Evolutionary conservation across 2,113 vertebrate genomes (phyloP).

Genomic region (Sinocyclocheilus grahami): DNA sequence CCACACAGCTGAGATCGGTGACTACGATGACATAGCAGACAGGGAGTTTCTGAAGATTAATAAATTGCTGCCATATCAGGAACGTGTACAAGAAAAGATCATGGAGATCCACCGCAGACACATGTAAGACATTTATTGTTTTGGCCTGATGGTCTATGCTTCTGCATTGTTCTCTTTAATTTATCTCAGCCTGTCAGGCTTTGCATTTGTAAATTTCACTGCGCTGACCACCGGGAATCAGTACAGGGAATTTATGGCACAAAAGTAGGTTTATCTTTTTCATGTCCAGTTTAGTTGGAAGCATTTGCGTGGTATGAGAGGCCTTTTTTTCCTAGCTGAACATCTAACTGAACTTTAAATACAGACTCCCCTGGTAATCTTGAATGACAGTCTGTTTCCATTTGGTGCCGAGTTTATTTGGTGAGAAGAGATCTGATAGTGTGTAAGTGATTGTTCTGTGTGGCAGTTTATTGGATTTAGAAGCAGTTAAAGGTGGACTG

Average conservation of each 20-base stretch:
- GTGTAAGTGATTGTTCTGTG: constrained; percentile 5
- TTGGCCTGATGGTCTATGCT: background rate
- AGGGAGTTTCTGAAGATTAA: constrained; percentile 84
- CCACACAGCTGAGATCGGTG: constrained; percentile 90
- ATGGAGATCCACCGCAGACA: constrained; percentile 88
- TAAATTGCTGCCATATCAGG: constrained; percentile 85
- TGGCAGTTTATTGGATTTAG: constrained; percentile 28
- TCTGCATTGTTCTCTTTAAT: constrained; percentile 3
- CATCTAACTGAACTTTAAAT: constrained; percentile 21
- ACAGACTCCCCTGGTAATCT: constrained; percentile 6
- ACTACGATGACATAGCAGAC: constrained; percentile 86
- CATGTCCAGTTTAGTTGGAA: constrained; percentile 1
- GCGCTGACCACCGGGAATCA: background rate
- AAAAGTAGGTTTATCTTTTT: background rate
- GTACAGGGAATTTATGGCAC: background rate
- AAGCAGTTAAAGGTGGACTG: background rate
- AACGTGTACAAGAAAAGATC: constrained; percentile 83
- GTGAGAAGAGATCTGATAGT: background rate
- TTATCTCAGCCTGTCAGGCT: background rate
- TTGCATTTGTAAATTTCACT: background rate
- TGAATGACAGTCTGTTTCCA: background rate
- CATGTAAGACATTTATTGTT: constrained; percentile 77
- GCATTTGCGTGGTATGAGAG: background rate
- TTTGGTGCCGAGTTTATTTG: background rate
- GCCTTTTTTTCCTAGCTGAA: background rate